phyloP scores from a whole-genome alignment of 2,888 invertebrate species.

The Coenonympha glycerion region DNA sequence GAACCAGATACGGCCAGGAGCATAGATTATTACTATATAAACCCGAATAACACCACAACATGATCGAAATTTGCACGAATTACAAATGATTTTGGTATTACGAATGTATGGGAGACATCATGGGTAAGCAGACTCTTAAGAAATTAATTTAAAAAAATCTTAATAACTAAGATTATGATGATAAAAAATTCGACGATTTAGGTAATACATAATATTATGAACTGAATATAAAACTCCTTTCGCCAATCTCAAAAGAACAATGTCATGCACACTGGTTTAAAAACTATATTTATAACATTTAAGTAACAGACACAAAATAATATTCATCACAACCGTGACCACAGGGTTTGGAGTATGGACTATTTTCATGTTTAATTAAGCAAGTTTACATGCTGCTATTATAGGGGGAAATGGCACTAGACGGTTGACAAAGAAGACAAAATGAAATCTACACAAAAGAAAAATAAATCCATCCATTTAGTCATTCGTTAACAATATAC shows the following conservation, averaged over 20 bases:
- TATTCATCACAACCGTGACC: constrained; percentile 21
- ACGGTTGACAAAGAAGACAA: constrained; percentile 3
- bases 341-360: constrained; percentile 10
- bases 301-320: constrained; percentile 17
- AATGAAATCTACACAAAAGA: not conserved
- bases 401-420: constrained; percentile 21
- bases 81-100: no score
- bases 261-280: not conserved
- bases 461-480: not conserved
- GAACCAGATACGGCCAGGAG: no score
- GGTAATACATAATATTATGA: no score
- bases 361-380: constrained; percentile 18
- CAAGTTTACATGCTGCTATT: constrained; percentile 18
- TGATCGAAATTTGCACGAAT: no score
- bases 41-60: no score
- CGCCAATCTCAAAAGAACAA: not conserved
- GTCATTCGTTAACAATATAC: not conserved
- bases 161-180: no score
- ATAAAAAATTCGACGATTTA: no score
- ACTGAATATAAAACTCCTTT: no score
- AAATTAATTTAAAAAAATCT: no score
- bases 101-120: no score
- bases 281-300: constrained; percentile 8
- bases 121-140: no score
- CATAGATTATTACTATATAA: no score